Evolutionary conservation across 2,797 vertebrate genomes (phyloP).

Genomic region (Propithecus deckenii): DNA sequence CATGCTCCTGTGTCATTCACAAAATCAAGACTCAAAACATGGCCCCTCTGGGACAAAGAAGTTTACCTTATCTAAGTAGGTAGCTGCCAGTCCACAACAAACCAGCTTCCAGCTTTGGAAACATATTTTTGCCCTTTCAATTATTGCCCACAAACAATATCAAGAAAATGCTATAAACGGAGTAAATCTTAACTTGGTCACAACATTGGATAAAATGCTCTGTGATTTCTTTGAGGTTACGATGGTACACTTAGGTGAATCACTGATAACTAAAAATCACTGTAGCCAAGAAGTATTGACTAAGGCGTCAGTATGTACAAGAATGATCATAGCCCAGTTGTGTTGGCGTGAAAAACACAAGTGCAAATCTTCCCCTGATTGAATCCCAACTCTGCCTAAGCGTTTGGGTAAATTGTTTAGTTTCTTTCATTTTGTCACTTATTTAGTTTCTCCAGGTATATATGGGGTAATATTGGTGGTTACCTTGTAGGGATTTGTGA

Average conservation of each 20-base stretch:
- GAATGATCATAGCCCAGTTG: not conserved
- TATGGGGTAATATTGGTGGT: not conserved
- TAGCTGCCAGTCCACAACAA: not conserved
- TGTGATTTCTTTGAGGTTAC: not conserved
- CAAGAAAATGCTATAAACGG: not conserved
- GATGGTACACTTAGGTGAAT: not conserved
- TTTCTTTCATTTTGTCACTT: not conserved
- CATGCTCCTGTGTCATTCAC: not conserved
- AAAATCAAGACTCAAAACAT: conserved; percentile 38
- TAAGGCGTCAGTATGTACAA: not conserved
- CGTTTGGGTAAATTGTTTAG: not conserved
- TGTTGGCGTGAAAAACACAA: not conserved
- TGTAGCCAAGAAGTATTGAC: not conserved
- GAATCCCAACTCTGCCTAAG: not conserved
- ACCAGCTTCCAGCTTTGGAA: not conserved
- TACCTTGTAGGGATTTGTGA: not conserved
- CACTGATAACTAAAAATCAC: conserved; percentile 4
- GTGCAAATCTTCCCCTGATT: not conserved
- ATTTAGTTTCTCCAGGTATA: not conserved
- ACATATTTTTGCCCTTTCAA: not conserved
- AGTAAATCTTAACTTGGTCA: not conserved
- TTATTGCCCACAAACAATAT: not conserved
- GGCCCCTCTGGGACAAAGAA: not conserved
- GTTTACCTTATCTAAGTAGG: not conserved
- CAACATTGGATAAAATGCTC: not conserved